These are phyloP conservation scores for Amphiprion clarkii DNA, from an alignment of 2,797 vertebrate genomes.

Conservation along the genomic window DNA sequence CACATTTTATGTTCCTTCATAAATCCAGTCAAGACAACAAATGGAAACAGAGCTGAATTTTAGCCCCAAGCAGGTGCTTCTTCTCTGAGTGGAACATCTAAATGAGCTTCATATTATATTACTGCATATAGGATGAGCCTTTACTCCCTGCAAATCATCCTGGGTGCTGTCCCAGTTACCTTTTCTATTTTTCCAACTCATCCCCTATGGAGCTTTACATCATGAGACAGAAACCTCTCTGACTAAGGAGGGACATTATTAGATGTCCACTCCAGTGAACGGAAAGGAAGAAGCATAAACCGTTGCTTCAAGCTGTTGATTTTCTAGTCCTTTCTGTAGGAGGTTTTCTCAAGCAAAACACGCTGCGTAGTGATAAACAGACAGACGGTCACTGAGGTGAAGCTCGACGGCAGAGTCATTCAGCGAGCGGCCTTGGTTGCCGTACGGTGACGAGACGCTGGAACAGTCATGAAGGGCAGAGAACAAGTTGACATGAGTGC, in stretches of 20 bases:
- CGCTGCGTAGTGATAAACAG: neutral
- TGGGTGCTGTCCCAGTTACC: slow-evolving; percentile 27
- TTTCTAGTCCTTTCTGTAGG: neutral
- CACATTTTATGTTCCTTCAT: slow-evolving; percentile 23
- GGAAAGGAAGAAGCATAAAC: neutral
- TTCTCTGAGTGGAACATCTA: slow-evolving; percentile 8
- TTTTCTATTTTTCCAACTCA: slow-evolving; percentile 22
- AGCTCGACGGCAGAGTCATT: slow-evolving; percentile 14
- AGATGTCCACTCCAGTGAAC: slow-evolving; percentile 14
- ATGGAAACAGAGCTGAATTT: slow-evolving; percentile 15
- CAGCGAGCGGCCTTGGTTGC: slow-evolving; percentile 43
- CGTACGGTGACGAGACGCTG: slow-evolving; percentile 24
- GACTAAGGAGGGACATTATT: slow-evolving; percentile 9
- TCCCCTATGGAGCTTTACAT: slow-evolving; percentile 40
- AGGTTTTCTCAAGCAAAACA: neutral
- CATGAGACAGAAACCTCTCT: slow-evolving; percentile 5
- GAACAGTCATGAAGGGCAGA: slow-evolving; percentile 33
- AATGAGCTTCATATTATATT: slow-evolving; percentile 23
- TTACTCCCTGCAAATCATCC: slow-evolving; percentile 25
- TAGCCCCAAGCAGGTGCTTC: slow-evolving; percentile 10
- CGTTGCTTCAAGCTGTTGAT: neutral
- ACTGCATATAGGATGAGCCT: slow-evolving; percentile 14
- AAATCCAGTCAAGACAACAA: slow-evolving; percentile 29
- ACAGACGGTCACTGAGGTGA: neutral
- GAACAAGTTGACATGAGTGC: slow-evolving; percentile 49